phyloP scores from a whole-genome alignment of 2,797 vertebrate genomes.

The Sebastes itinus region DNA sequence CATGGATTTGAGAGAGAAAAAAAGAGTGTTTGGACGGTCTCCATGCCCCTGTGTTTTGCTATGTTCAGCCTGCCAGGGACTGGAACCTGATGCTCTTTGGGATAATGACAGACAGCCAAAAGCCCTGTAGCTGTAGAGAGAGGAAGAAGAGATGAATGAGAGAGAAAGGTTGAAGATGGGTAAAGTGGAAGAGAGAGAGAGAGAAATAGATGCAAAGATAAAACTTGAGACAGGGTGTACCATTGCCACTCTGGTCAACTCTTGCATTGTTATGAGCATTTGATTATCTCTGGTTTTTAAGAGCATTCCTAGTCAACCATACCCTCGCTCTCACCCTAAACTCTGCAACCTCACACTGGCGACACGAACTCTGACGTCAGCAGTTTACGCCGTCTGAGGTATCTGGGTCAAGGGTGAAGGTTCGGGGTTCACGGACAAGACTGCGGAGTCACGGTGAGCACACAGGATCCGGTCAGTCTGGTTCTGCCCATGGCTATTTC shows the following conservation, averaged over 20 bases:
- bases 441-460: slow-evolving; percentile 75
- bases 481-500: slow-evolving; percentile 64
- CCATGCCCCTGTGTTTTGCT: slow-evolving; percentile 77
- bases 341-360: slow-evolving; percentile 22
- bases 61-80: slow-evolving; percentile 63
- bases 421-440: slow-evolving; percentile 59
- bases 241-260: slow-evolving; percentile 18
- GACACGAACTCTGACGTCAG: slow-evolving; percentile 24
- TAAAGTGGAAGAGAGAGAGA: slow-evolving; percentile 3
- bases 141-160: slow-evolving; percentile 39
- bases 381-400: not conserved
- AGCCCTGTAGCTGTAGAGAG: slow-evolving; percentile 54
- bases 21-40: slow-evolving; percentile 60
- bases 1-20: not conserved
- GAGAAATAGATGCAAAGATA: slow-evolving; percentile 41
- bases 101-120: slow-evolving; percentile 71
- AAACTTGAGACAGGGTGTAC: slow-evolving; percentile 49
- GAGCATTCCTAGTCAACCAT: slow-evolving; percentile 35
- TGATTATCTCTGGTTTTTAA: slow-evolving; percentile 54
- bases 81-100: slow-evolving; percentile 68
- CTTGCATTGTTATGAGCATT: slow-evolving; percentile 28
- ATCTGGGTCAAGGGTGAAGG: slow-evolving; percentile 44
- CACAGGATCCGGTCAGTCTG: slow-evolving; percentile 54
- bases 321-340: slow-evolving; percentile 32
- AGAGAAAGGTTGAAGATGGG: slow-evolving; percentile 10